Conservation (phyloP, 2,888 invertebrate species). For the Cartodere bifasciata region DNA sequence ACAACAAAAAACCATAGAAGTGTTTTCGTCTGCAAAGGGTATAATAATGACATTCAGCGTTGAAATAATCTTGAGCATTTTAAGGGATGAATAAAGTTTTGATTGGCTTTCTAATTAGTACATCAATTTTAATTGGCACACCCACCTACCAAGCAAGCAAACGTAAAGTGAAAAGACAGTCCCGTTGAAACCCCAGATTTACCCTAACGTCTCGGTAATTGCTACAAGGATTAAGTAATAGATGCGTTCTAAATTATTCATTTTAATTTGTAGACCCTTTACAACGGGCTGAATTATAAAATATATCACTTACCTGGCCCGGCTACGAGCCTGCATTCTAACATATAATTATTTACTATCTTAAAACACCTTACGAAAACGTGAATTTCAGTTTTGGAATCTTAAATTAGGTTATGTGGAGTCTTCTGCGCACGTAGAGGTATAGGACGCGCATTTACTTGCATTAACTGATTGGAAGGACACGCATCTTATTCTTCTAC, state of each 20-base stretch:
- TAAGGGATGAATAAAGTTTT: constrained; percentile 29
- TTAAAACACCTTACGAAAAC: too few relatives aligned
- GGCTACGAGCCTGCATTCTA: constrained; percentile 1
- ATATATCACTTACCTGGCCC: constrained; percentile 15
- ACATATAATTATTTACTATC: constrained; percentile 7
- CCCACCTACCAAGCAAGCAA: too few relatives aligned
- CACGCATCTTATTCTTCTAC: too few relatives aligned
- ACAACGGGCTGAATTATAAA: constrained; percentile 22
- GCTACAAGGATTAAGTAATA: constrained; percentile 31
- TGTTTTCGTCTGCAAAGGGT: too few relatives aligned
- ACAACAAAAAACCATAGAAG: too few relatives aligned
- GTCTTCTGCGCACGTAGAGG: too few relatives aligned
- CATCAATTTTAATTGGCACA: constrained; percentile 35
- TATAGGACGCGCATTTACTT: too few relatives aligned
- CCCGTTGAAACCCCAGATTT: constrained; percentile 22
- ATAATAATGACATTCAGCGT: too few relatives aligned
- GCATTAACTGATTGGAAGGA: too few relatives aligned
- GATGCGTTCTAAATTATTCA: constrained; percentile 31
- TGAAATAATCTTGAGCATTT: too few relatives aligned
- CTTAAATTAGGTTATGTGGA: too few relatives aligned
- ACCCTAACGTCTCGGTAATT: constrained; percentile 30
- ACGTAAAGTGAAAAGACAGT: constrained; percentile 17
- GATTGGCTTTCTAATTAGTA: constrained; percentile 34
- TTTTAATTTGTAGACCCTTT: constrained; percentile 28
- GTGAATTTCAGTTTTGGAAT: too few relatives aligned